Evolutionary conservation across 1,140 invertebrate species (phyloP).

Genomic region (Drosophila micromelanica): DNA sequence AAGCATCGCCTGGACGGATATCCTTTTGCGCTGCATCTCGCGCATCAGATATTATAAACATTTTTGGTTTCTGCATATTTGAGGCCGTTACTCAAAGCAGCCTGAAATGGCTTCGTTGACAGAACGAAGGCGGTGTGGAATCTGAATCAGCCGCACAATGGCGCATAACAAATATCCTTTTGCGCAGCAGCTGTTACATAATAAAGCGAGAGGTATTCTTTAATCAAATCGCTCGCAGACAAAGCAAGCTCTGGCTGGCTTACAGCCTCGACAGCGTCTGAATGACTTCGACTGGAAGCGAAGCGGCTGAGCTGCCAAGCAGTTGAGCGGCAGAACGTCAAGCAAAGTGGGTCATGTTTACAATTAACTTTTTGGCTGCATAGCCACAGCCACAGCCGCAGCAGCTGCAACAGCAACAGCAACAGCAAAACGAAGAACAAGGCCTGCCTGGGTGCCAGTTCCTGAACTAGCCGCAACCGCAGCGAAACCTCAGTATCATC

Average conservation of each 20-base stretch:
- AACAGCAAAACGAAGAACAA: slow-evolving; percentile 15
- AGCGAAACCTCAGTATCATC: slow-evolving; percentile 42
- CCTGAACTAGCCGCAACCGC: slow-evolving; percentile 37
- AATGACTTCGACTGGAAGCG: slow-evolving; percentile 15
- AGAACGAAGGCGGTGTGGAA: slow-evolving; percentile 21
- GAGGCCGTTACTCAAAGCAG: slow-evolving; percentile 68
- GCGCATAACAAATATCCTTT: slow-evolving; percentile 67
- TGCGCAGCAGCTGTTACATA: slow-evolving; percentile 51
- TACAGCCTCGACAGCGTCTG: not conserved
- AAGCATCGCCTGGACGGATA: slow-evolving; percentile 30
- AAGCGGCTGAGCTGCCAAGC: not conserved
- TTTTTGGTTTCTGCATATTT: slow-evolving; percentile 79
- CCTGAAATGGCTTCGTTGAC: slow-evolving; percentile 43
- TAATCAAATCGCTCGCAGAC: slow-evolving; percentile 31
- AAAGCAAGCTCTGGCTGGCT: slow-evolving; percentile 11
- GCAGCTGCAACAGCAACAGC: slow-evolving; percentile 14
- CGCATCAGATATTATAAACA: slow-evolving; percentile 76
- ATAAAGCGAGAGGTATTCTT: slow-evolving; percentile 68
- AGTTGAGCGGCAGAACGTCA: slow-evolving; percentile 5
- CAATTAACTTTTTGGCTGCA: slow-evolving; percentile 74
- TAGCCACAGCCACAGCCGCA: slow-evolving; percentile 13
- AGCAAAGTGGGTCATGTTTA: slow-evolving; percentile 77
- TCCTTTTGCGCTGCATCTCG: slow-evolving; percentile 39
- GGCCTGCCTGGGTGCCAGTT: slow-evolving; percentile 18
- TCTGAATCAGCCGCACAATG: slow-evolving; percentile 45